Evolutionary conservation across 2,888 invertebrate species (phyloP), one percentile per base, ranked within the genome.

Genomic region (Autographa pulchrina): DNA sequence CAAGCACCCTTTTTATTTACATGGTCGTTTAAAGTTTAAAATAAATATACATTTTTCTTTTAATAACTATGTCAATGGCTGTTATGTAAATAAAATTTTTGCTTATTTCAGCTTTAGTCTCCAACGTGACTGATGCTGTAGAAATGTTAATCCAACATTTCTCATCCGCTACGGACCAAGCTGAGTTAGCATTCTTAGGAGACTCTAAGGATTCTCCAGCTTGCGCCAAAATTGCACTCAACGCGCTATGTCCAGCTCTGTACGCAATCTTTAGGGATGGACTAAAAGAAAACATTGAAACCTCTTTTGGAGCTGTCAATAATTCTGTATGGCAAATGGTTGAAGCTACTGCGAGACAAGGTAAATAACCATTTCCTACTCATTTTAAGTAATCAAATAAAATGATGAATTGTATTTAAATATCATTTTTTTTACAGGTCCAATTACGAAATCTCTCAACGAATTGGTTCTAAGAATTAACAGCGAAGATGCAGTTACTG

Each of bases 271-370:
- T 99, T 86, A 97, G 97, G 83, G 98, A 99, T 89, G 99, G 98
- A 2, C 96, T 99, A 25, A 97, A 97, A 89, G 97, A 98, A 48
- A 97, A 96, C 81, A 96, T 98, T 66, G 97, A 98, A 89, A 98
- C 98, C 7, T 97, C 98, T 54, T 98, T 98, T 89, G 98, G 98
- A 58, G 97, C 98, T 20, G 98, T 98, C 65, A 97, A 97, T 82
- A 98, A 98, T 89, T 98, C 98, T 9, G 98, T 98, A 65, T 99
- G 98, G 98, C 98, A 98, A 94, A 98, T 99, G 81, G 97, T 98
- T 7, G 98, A 98, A 93, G 98, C 98, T 48, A 98, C 98, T 11
- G 97, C 98, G 16, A 98, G 98, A 91, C 97, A 98, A 96, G 98
- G 97, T 96, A 90, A 83, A 9, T 60, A 68, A 16, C 43, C 0